These are phyloP conservation scores for Pagrus major DNA, from an alignment of 2,113 vertebrate species.

Conservation along the genomic window DNA sequence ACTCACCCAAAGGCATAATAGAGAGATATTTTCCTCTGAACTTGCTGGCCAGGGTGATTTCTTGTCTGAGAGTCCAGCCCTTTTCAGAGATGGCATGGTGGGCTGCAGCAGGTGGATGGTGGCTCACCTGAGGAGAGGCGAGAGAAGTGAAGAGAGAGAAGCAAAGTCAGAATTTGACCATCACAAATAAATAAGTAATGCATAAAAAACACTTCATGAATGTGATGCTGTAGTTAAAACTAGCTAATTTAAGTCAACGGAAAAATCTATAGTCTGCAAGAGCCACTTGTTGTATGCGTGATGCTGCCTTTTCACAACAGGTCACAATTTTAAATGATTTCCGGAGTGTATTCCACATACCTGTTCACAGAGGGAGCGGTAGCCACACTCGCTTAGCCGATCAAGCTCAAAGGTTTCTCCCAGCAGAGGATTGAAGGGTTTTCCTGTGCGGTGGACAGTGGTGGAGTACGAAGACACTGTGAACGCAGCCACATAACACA, in stretches of 20 bases:
- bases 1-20: constrained; percentile 96
- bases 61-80: constrained; percentile 94
- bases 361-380: constrained; percentile 96
- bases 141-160: not conserved
- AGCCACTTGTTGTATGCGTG: not conserved
- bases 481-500: constrained; percentile 96
- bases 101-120: constrained; percentile 95
- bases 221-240: not conserved
- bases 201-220: not conserved
- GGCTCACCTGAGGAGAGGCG: constrained; percentile 88
- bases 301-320: not conserved
- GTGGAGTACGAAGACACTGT: constrained; percentile 97
- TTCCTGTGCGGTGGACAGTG: constrained; percentile 95
- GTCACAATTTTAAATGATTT: not conserved
- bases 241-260: not conserved
- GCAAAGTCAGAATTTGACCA: not conserved
- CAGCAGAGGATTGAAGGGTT: constrained; percentile 96
- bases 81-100: constrained; percentile 93
- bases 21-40: constrained; percentile 99
- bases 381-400: constrained; percentile 90
- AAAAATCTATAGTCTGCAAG: not conserved
- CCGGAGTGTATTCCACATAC: constrained; percentile 68
- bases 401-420: constrained; percentile 98
- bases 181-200: not conserved
- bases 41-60: constrained; percentile 98